phyloP scores from a whole-genome alignment of 2,888 invertebrate species.

The Willowsia nigromaculata region DNA sequence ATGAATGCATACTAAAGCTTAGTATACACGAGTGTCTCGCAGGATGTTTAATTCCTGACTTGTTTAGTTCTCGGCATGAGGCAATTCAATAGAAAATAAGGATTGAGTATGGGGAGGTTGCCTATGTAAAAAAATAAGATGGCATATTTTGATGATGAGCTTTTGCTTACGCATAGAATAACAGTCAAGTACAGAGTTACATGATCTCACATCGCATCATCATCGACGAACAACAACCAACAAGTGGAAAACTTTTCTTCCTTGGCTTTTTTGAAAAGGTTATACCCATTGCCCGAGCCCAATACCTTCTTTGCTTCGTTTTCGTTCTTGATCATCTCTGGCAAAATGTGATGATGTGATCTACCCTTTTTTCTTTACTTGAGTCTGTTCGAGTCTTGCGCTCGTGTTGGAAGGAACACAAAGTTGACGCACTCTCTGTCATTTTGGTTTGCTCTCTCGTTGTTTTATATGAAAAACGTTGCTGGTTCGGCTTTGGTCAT shows the following conservation, averaged over 20 bases:
- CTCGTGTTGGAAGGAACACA: constrained; percentile 60
- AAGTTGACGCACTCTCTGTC: background rate
- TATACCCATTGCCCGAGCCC: background rate
- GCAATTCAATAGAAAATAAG: constrained; percentile 46
- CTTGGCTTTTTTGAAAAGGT: constrained; percentile 31
- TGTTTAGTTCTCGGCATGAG: constrained; percentile 67
- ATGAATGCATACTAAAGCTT: too few relatives aligned
- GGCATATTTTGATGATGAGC: background rate
- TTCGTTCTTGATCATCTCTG: background rate
- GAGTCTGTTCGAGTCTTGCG: constrained; percentile 59
- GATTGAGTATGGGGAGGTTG: background rate
- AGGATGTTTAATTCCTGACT: constrained; percentile 22
- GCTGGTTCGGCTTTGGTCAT: constrained; percentile 10
- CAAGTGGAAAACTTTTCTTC: constrained; percentile 37
- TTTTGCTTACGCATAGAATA: background rate
- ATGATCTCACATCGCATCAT: background rate
- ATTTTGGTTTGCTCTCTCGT: background rate
- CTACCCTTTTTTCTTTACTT: constrained; percentile 38
- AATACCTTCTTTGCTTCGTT: background rate
- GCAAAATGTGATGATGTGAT: constrained; percentile 35
- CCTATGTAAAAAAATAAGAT: background rate
- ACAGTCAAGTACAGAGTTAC: background rate
- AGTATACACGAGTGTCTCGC: background rate
- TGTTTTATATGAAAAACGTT: background rate
- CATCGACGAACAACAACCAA: background rate